phyloP scores from a whole-genome alignment of 2,113 vertebrate species.

The Hippocampus barbouri region DNA sequence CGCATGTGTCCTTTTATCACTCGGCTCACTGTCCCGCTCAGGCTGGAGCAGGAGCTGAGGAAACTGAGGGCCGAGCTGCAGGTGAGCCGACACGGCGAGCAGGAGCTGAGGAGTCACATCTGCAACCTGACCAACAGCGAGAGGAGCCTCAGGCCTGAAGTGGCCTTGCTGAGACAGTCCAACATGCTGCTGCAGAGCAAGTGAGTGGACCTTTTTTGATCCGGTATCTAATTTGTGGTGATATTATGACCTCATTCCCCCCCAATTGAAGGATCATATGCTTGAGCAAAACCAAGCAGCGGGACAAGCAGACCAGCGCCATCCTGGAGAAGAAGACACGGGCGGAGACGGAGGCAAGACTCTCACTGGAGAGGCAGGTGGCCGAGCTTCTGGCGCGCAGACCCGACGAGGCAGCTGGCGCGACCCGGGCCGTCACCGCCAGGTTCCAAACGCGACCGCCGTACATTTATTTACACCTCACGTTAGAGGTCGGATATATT shows the following conservation, averaged over 20 bases:
- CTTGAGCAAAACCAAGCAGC: slow-evolving; percentile 76
- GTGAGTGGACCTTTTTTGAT: slow-evolving; percentile 50
- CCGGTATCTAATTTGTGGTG: too few relatives aligned
- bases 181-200: slow-evolving; percentile 79
- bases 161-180: slow-evolving; percentile 74
- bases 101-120: slow-evolving; percentile 76
- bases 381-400: slow-evolving; percentile 71
- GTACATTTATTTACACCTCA: not conserved
- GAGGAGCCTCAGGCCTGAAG: slow-evolving; percentile 76
- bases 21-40: slow-evolving; percentile 13
- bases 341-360: slow-evolving; percentile 70
- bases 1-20: not conserved
- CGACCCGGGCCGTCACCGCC: slow-evolving; percentile 64
- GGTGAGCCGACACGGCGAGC: slow-evolving; percentile 71
- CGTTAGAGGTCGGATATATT: not conserved
- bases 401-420: slow-evolving; percentile 68
- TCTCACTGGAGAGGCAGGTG: slow-evolving; percentile 69
- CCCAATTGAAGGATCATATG: slow-evolving; percentile 67
- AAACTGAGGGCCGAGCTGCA: slow-evolving; percentile 74
- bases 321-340: slow-evolving; percentile 76
- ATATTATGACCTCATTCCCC: too few relatives aligned
- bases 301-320: slow-evolving; percentile 74
- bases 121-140: slow-evolving; percentile 78
- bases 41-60: slow-evolving; percentile 74
- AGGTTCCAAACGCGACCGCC: slow-evolving; percentile 48